Conservation (phyloP, 2,797 vertebrate genomes). For the Nannoperca obscura region DNA sequence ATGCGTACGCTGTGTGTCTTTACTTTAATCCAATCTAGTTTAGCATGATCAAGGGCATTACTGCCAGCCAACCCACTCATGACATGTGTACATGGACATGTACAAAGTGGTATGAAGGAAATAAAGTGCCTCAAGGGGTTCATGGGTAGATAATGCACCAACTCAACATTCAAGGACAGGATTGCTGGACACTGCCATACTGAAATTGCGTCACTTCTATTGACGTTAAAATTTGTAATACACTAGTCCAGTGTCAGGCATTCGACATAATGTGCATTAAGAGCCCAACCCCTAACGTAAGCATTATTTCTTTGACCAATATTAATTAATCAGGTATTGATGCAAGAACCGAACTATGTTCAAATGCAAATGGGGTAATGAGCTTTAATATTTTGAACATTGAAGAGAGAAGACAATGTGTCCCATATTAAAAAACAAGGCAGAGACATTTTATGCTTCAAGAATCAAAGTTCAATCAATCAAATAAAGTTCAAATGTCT, state of each 20-base stretch:
- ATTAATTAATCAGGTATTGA: background rate
- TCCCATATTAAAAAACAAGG: background rate
- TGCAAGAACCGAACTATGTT: background rate
- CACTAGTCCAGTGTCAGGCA: background rate
- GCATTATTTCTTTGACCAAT: background rate
- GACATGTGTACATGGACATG: conserved; percentile 25
- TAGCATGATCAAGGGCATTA: conserved; percentile 80
- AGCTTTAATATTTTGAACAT: background rate
- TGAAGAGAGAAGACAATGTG: background rate
- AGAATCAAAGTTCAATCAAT: too few species aligned
- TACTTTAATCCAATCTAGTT: conserved; percentile 82
- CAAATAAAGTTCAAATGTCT: conserved; percentile 18
- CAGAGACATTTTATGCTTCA: conserved; percentile 12
- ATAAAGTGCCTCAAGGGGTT: background rate
- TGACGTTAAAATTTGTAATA: conserved; percentile 42
- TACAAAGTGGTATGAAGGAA: conserved; percentile 24
- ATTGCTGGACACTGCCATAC: background rate
- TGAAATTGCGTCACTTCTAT: conserved; percentile 34
- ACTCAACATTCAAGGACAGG: background rate
- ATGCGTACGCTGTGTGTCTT: conserved; percentile 42
- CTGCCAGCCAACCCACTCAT: conserved; percentile 55
- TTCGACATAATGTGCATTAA: conserved; percentile 14
- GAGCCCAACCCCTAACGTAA: background rate
- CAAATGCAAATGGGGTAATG: background rate
- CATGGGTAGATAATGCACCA: conserved; percentile 28